Evolutionary conservation across 1,140 invertebrate species (phyloP).

Genomic region (Drosophila micromelanica): DNA sequence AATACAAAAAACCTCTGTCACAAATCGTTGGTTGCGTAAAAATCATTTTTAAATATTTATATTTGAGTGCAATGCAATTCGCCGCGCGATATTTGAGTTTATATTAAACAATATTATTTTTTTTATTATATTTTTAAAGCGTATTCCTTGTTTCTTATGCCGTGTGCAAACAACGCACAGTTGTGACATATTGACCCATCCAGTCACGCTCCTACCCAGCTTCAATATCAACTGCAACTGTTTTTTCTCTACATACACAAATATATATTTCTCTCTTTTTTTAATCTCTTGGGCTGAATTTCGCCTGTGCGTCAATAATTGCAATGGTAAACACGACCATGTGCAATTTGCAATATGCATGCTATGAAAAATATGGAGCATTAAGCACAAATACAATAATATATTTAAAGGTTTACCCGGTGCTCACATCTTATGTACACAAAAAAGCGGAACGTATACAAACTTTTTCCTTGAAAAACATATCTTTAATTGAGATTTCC

Average conservation of each 20-base stretch:
- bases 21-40: constrained; percentile 63
- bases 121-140: not conserved
- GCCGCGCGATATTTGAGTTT: constrained; percentile 51
- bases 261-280: constrained; percentile 25
- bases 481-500: constrained; percentile 6
- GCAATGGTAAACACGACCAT: constrained; percentile 52
- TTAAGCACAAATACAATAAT: constrained; percentile 45
- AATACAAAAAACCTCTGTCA: constrained; percentile 56
- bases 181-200: constrained; percentile 76
- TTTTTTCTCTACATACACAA: constrained; percentile 7
- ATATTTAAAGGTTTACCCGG: constrained; percentile 31
- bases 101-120: not conserved
- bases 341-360: constrained; percentile 29
- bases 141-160: constrained; percentile 43
- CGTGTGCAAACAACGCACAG: constrained; percentile 43
- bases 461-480: not conserved
- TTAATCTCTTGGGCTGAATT: constrained; percentile 63
- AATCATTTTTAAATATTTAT: constrained; percentile 80
- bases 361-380: constrained; percentile 22
- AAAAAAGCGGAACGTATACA: not conserved
- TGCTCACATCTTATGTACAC: not conserved
- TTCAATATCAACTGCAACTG: constrained; percentile 25
- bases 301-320: constrained; percentile 76
- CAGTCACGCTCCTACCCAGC: constrained; percentile 2
- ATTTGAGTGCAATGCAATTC: constrained; percentile 74